A percentile compares a stretch with the other conserved stretches of the same genome.
phyloP scores from a whole-genome alignment of 2,888 invertebrate genomes.

The Teleogryllus oceanicus region DNA sequence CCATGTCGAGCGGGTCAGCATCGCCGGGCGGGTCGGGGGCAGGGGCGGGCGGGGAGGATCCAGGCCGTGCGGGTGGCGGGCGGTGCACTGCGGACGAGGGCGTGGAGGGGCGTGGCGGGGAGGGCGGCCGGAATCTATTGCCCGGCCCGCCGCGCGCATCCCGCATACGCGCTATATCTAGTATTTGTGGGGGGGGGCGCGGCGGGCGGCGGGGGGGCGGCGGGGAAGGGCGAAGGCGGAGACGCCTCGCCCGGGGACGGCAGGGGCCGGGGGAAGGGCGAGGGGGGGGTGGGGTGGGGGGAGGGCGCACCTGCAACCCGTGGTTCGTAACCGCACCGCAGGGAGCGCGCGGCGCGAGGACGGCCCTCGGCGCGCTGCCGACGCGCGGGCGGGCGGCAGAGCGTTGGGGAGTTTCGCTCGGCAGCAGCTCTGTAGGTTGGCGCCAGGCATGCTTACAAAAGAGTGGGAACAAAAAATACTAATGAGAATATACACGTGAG shows the following conservation, averaged over 20 bases:
- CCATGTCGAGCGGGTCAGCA: neutral
- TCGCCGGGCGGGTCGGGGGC: neutral
- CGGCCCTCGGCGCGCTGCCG: neutral
- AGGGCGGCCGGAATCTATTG: neutral
- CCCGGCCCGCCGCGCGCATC: slow-evolving; percentile 1
- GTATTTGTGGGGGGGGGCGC: neutral
- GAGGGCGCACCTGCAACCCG: neutral
- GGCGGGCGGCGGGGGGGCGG: neutral
- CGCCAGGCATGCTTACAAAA: no score
- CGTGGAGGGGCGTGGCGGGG: neutral
- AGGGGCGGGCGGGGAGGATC: no score
- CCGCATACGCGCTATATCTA: slow-evolving; percentile 6
- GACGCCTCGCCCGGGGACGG: neutral
- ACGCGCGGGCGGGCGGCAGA: neutral
- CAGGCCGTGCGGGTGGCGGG: no score
- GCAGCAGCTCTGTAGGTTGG: neutral
- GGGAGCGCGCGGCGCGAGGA: neutral
- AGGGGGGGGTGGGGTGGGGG: neutral
- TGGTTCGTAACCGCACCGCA: neutral
- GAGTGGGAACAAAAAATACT: no score
- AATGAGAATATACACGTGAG: no score
- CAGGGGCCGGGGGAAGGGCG: neutral
- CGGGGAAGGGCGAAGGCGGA: neutral
- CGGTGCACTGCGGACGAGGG: neutral
- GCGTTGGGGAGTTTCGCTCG: neutral